Percentiles rank a stretch among this genome's conserved stretches.
Evolutionary conservation across 2,797 vertebrate species (phyloP).

Genomic region (Astyanax mexicanus): DNA sequence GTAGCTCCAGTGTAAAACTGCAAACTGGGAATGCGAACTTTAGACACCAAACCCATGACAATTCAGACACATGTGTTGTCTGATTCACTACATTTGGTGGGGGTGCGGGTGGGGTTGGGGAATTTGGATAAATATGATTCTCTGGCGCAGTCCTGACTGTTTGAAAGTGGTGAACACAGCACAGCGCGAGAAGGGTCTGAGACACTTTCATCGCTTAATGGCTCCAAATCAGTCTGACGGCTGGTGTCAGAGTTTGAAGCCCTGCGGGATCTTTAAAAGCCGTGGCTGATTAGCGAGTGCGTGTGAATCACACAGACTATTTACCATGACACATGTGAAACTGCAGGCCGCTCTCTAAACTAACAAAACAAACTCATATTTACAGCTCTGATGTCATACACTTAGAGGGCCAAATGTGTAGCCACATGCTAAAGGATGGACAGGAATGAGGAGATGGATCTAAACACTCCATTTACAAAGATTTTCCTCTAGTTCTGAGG

Average conservation of each 20-base stretch:
- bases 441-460: background rate
- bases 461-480: background rate
- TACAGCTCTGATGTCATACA: conserved; percentile 28
- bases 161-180: background rate
- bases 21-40: no score
- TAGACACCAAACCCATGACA: no score
- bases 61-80: no score
- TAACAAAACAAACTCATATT: conserved; percentile 48
- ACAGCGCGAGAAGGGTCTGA: background rate
- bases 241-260: conserved; percentile 45
- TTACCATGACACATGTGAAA: conserved; percentile 30
- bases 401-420: background rate
- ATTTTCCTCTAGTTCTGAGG: no score
- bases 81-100: no score
- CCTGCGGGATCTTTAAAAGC: conserved; percentile 45
- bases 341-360: conserved; percentile 24
- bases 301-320: conserved; percentile 27
- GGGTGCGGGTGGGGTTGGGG: no score
- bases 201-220: conserved; percentile 37
- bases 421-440: conserved; percentile 7
- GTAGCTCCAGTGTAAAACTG: no score
- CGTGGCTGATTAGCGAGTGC: conserved; percentile 42
- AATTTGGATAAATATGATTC: no score
- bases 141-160: background rate
- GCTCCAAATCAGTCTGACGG: conserved; percentile 40